Evolutionary conservation across 2,113 vertebrate genomes (phyloP).

Genomic region (Poecile atricapillus): DNA sequence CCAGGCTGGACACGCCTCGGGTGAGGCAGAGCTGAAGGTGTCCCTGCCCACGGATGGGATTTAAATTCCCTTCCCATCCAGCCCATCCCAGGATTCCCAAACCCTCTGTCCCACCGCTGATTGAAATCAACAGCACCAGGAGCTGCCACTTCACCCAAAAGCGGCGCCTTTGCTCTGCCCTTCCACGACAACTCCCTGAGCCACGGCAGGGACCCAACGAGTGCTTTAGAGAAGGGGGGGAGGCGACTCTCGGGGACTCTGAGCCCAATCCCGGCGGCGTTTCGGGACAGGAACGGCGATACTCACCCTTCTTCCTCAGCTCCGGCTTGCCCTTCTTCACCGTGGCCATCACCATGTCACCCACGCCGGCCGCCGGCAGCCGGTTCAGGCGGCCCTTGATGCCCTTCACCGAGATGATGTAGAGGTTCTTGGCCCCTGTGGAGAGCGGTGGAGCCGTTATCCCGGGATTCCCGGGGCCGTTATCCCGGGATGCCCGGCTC

Average conservation of each 20-base stretch:
- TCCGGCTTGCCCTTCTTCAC: conserved; percentile 7
- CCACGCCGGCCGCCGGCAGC: conserved; percentile 9
- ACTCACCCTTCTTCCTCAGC: not conserved
- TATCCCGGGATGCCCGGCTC: no score
- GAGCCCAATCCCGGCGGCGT: accelerated
- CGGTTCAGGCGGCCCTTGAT: conserved; percentile 13
- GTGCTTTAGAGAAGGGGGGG: not conserved
- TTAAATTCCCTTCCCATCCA: accelerated
- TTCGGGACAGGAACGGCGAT: accelerated
- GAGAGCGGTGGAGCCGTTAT: not conserved
- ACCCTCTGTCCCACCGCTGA: not conserved
- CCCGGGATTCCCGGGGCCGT: not conserved
- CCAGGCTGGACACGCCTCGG: not conserved
- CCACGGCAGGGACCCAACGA: not conserved
- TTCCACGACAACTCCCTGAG: conserved; percentile 9
- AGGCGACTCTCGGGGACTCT: accelerated
- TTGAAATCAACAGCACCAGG: not conserved
- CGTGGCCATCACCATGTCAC: conserved; percentile 9
- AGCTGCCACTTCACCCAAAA: conserved; percentile 18
- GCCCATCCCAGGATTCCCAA: accelerated
- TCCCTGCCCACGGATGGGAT: not conserved
- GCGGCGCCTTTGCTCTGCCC: not conserved
- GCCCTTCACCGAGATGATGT: conserved; percentile 13
- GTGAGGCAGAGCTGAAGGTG: accelerated
- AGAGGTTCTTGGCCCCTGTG: not conserved